Percentiles rank a stretch among this genome's conserved stretches.
Evolutionary conservation across 2,797 vertebrate species (phyloP).

Genomic region (Myiotriccus ornatus): DNA sequence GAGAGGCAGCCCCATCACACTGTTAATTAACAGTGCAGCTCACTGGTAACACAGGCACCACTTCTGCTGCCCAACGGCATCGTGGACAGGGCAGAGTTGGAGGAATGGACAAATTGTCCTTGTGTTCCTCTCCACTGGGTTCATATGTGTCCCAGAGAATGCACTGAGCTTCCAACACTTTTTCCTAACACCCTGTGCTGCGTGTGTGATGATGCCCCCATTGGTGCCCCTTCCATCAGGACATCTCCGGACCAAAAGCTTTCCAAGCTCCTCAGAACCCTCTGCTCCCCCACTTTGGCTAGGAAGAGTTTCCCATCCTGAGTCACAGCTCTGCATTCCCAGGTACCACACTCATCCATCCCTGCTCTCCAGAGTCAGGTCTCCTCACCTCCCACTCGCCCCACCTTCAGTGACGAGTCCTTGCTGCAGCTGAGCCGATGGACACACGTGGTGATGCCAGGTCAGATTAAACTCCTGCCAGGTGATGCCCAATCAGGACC

Average conservation of each 20-base stretch:
- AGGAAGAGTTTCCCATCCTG: no score
- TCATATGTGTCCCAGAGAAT: not conserved
- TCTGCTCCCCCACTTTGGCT: not conserved
- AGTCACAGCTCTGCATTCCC: not conserved
- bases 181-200: not conserved
- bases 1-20: not conserved
- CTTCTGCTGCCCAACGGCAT: accelerated
- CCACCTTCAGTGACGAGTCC: accelerated
- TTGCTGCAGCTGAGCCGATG: not conserved
- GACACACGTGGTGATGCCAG: not conserved
- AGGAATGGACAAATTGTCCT: not conserved
- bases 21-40: not conserved
- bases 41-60: not conserved
- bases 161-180: accelerated
- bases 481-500: not conserved
- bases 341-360: not conserved
- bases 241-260: not conserved
- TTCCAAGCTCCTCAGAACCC: not conserved
- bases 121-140: not conserved
- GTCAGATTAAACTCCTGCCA: not conserved
- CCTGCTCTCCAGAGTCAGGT: not conserved
- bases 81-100: accelerated
- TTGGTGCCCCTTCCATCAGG: not conserved
- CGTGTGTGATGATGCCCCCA: accelerated
- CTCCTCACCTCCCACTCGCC: not conserved